Conservation (phyloP, 2,113 vertebrate genomes). For the Oreochromis spilurus region DNA sequence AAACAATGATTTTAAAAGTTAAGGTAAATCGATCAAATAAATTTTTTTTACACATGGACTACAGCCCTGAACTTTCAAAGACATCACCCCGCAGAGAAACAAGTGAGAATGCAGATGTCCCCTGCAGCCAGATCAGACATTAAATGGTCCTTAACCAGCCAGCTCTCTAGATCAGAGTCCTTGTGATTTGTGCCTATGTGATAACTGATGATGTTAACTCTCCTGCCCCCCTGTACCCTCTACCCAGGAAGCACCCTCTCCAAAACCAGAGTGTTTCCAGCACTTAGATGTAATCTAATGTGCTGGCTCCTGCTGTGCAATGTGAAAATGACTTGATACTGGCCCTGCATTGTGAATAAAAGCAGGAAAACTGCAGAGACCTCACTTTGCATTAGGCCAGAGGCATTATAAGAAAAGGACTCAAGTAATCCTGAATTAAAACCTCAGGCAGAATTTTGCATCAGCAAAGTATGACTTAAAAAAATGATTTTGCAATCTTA, state of each 20-base stretch:
- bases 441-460: not conserved
- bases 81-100: not conserved
- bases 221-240: not conserved
- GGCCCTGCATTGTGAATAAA: not conserved
- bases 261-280: not conserved
- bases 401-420: not conserved
- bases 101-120: not conserved
- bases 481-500: not conserved
- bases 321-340: not conserved
- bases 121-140: not conserved
- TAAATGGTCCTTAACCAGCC: not conserved
- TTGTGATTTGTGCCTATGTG: not conserved
- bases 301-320: not conserved
- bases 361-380: not conserved
- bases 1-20: not conserved
- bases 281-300: not conserved
- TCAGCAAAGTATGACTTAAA: not conserved
- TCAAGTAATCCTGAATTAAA: not conserved
- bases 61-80: not conserved
- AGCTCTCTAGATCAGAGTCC: not conserved
- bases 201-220: not conserved
- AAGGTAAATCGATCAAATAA: not conserved
- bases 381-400: fast-evolving
- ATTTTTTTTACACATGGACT: not conserved
- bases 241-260: not conserved